Evolutionary conservation across 2,797 vertebrate genomes (phyloP), one percentile per base, ranked within the genome.

Genomic region (Megalops cyprinoides): DNA sequence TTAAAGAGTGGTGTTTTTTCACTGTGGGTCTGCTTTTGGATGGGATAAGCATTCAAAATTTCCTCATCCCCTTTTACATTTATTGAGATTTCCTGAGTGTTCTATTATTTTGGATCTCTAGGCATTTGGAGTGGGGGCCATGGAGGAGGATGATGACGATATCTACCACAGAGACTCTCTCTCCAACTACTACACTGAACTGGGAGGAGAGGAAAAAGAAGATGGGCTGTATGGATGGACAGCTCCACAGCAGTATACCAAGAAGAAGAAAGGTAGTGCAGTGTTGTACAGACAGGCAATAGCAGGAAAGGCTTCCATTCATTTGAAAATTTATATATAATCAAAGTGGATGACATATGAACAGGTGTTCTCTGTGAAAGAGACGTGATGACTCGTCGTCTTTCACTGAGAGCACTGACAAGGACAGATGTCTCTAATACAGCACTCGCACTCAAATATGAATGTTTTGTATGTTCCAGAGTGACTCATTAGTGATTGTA

Each of bases 151-250:
- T 4, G 98, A 99, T 0, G 97, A 96, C n/a, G 97, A 99, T 28
- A 96, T 99, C 80, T 99, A 99, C 83, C 95, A 96, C 84, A 94
- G 91, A 28, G 98, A 99, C 89, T 89, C 93, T 1, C 91, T 98
- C 84, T 97, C 95, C 78, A 96, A 94, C 78, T 99, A 99, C 0
- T 98, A 99, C 86, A 93, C 85, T 0, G 84, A 95, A 73, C 85
- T 99, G 77, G 95, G 94, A 83, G 98, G 95, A 0, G 97, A 98
- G 86, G 98, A 99, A 85, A 95, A 96, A 6, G 97, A 96, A 56
- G 97, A 99, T 56, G 95, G 96, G 0, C 92, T 99, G 14, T 99
- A 95, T 56, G 98, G 98, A 62, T 99, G 98, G 98, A 98, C 98
- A 0, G 98, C 98, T 0, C 98, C 98, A 0, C 94, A 93, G 81